Evolutionary conservation across 2,113 vertebrate genomes (phyloP).

Genomic region (Phaethornis superciliosus): DNA sequence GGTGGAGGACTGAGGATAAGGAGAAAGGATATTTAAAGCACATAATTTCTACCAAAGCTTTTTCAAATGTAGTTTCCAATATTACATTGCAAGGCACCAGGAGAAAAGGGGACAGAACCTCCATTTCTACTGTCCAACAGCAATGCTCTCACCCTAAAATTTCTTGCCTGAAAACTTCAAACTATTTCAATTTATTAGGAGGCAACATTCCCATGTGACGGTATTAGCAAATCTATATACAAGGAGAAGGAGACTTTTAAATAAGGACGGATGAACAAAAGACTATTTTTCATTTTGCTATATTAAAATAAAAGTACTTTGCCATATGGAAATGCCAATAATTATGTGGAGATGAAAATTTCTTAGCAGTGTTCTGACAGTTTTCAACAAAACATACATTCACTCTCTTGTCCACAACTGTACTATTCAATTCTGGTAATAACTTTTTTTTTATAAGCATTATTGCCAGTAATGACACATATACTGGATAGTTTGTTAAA

Average conservation of each 20-base stretch:
- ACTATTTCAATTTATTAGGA: neutral
- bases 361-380: neutral
- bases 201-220: neutral
- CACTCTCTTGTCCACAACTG: neutral
- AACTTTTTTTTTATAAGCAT: neutral
- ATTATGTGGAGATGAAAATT: neutral
- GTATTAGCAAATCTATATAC: neutral
- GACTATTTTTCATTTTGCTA: neutral
- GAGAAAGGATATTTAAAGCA: neutral
- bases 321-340: neutral
- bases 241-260: neutral
- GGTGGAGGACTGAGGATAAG: neutral
- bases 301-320: neutral
- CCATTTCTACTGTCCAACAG: neutral
- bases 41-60: neutral
- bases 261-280: neutral
- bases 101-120: neutral
- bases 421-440: neutral
- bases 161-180: neutral
- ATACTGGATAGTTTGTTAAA: neutral
- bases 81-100: too few relatives aligned
- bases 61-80: neutral
- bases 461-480: neutral
- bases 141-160: neutral
- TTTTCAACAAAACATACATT: neutral